Evolutionary conservation across 2,797 vertebrate species (phyloP).

Genomic region (Pipistrellus nathusii): DNA sequence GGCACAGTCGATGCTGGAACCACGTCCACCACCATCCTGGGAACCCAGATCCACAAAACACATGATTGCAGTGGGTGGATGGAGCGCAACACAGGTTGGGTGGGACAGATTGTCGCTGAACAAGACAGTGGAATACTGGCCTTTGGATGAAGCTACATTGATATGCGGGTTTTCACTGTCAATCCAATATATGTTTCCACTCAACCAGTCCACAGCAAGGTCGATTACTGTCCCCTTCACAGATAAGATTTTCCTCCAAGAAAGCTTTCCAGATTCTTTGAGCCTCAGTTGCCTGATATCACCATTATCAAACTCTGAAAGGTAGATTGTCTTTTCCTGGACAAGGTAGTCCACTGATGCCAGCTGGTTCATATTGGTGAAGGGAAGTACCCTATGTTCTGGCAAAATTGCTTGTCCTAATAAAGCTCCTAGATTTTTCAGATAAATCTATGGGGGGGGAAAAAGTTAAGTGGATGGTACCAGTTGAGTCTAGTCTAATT

Average conservation of each 20-base stretch:
- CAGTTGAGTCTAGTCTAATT: background rate
- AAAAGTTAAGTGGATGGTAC: background rate
- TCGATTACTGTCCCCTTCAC: constrained; percentile 86
- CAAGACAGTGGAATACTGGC: constrained; percentile 85
- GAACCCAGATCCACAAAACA: constrained; percentile 89
- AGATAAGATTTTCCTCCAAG: constrained; percentile 85
- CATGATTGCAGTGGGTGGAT: constrained; percentile 89
- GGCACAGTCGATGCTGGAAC: constrained; percentile 88
- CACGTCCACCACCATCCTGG: fast-evolving
- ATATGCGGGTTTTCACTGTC: constrained; percentile 86
- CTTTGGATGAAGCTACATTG: constrained; percentile 86
- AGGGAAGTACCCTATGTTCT: constrained; percentile 81
- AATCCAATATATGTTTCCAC: constrained; percentile 94
- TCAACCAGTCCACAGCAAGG: constrained; percentile 95
- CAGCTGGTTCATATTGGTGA: constrained; percentile 88
- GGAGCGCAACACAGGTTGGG: constrained; percentile 89
- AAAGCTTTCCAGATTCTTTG: constrained; percentile 83
- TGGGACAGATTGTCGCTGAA: constrained; percentile 86
- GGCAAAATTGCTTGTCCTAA: constrained; percentile 87
- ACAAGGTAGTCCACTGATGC: constrained; percentile 88
- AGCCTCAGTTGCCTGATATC: constrained; percentile 89
- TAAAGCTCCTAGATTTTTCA: constrained; percentile 86
- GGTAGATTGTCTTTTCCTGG: constrained; percentile 88
- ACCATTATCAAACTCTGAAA: constrained; percentile 87
- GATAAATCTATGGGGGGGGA: constrained; percentile 83